phyloP scores from a whole-genome alignment of 2,113 vertebrate genomes.

The Macroglossus sobrinus region DNA sequence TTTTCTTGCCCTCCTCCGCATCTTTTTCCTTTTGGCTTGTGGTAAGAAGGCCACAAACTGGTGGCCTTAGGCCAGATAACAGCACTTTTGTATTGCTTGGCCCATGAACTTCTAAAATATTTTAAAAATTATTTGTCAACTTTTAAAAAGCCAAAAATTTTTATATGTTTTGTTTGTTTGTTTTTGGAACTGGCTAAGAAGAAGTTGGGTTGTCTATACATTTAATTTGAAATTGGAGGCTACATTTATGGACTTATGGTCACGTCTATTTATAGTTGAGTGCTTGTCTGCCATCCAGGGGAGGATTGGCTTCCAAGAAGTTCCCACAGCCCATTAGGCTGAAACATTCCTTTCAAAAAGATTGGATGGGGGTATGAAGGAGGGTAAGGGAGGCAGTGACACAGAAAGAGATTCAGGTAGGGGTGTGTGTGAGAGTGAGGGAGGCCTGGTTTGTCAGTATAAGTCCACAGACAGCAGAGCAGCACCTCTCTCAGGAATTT shows the following conservation, averaged over 20 bases:
- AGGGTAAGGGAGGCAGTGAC: background rate
- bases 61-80: background rate
- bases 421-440: background rate
- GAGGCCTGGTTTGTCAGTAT: background rate
- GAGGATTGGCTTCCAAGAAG: background rate
- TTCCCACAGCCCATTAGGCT: background rate
- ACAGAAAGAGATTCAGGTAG: background rate
- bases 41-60: background rate
- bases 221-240: background rate
- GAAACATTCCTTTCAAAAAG: background rate
- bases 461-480: background rate
- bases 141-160: background rate
- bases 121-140: background rate
- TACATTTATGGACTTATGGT: background rate
- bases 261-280: background rate
- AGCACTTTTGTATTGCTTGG: background rate
- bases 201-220: background rate
- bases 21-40: background rate
- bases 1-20: background rate
- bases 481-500: background rate
- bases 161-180: background rate
- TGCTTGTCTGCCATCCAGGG: background rate
- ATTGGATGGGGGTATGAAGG: background rate
- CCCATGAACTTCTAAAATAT: background rate
- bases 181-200: background rate